A percentile compares a stretch with the other conserved stretches of the same genome.
These are phyloP conservation scores for Drosophila cognata DNA, from an alignment of 2,888 invertebrate genomes.

Conservation along the genomic window DNA sequence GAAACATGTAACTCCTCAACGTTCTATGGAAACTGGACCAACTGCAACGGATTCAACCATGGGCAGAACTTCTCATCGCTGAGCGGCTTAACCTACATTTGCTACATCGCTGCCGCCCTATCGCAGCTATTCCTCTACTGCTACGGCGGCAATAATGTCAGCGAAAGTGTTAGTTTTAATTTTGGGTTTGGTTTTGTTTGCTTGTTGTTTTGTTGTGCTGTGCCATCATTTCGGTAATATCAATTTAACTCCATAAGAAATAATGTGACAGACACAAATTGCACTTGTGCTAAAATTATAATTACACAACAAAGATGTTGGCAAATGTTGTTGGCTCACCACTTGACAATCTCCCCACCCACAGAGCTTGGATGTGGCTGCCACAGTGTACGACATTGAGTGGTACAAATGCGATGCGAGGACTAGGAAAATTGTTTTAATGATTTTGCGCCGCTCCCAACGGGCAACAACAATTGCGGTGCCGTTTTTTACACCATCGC, in stretches of 20 bases:
- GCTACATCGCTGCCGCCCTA: slow-evolving; percentile 79
- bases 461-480: slow-evolving; percentile 78
- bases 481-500: slow-evolving; percentile 83
- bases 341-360: slow-evolving; percentile 6
- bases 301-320: slow-evolving; percentile 65
- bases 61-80: slow-evolving; percentile 80
- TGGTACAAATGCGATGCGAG: slow-evolving; percentile 84
- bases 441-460: slow-evolving; percentile 83
- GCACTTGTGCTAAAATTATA: slow-evolving; percentile 77
- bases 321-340: slow-evolving; percentile 2
- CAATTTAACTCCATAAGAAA: slow-evolving; percentile 65
- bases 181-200: slow-evolving; percentile 7
- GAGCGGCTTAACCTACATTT: slow-evolving; percentile 79
- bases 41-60: slow-evolving; percentile 9
- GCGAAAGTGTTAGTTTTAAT: slow-evolving; percentile 80
- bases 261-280: slow-evolving; percentile 65
- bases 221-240: slow-evolving; percentile 56
- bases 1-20: not conserved
- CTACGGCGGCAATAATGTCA: slow-evolving; percentile 82
- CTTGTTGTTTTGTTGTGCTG: slow-evolving; percentile 18
- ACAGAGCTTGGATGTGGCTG: slow-evolving; percentile 81
- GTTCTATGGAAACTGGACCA: slow-evolving; percentile 10
- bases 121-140: slow-evolving; percentile 83
- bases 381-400: slow-evolving; percentile 79
- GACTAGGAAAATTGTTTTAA: slow-evolving; percentile 83